A percentile compares a stretch with the other conserved stretches of the same genome.
Evolutionary conservation across 1,140 invertebrate species (phyloP).

Genomic region (Leptestheria dahalacensis): DNA sequence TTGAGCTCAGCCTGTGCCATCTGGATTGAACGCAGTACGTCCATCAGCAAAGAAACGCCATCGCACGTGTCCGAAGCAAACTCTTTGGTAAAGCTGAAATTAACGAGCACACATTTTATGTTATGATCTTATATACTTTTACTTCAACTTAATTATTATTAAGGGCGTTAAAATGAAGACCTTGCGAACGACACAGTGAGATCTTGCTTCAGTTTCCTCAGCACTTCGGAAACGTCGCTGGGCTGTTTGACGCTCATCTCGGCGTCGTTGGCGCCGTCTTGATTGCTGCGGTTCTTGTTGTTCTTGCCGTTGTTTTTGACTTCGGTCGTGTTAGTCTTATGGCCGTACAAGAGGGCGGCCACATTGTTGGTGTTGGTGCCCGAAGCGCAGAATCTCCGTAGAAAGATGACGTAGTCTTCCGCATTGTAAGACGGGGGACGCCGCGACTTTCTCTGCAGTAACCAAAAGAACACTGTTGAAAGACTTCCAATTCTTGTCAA

Average conservation of each 20-base stretch:
- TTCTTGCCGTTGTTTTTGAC: constrained; percentile 5
- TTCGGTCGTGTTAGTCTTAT: neutral
- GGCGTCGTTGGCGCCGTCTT: neutral
- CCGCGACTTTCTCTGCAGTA: constrained; percentile 1
- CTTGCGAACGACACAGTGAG: constrained; percentile 10
- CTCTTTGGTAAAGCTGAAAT: constrained; percentile 11
- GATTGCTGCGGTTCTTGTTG: neutral
- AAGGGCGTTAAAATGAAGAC: neutral
- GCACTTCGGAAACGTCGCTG: constrained; percentile 10
- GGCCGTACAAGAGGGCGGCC: neutral
- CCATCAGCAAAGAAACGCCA: constrained; percentile 11
- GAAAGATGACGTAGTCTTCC: constrained; percentile 11
- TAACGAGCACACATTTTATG: too few species aligned
- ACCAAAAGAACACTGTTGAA: neutral
- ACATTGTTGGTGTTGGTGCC: neutral
- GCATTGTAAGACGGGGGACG: constrained; percentile 12
- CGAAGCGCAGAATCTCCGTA: constrained; percentile 1
- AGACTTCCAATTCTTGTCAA: too few species aligned
- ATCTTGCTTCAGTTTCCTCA: constrained; percentile 12
- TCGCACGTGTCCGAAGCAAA: constrained; percentile 11
- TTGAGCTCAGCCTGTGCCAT: constrained; percentile 10
- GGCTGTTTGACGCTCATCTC: neutral
- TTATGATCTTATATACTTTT: neutral
- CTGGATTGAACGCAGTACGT: constrained; percentile 8
- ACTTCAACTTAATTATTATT: neutral